Evolutionary conservation across 2,113 vertebrate genomes (phyloP).

Genomic region (Pao palembangensis): DNA sequence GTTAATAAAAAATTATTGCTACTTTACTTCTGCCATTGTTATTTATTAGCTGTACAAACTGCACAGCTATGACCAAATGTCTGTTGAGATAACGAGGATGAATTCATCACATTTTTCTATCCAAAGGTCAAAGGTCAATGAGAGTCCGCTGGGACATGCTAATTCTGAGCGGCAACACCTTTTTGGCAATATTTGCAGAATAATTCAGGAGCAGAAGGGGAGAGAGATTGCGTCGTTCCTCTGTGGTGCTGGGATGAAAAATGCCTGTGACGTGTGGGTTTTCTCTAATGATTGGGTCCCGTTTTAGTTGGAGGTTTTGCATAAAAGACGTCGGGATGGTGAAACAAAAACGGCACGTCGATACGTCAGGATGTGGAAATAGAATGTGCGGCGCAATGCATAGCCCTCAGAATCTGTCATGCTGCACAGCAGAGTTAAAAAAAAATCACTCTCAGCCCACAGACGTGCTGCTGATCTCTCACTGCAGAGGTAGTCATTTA

Average conservation of each 20-base stretch:
- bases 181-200: background rate
- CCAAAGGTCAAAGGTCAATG: no score
- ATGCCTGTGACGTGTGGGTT: background rate
- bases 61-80: no score
- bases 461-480: slow-evolving; percentile 56
- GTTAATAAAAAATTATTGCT: no score
- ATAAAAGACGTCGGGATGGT: background rate
- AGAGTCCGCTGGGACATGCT: background rate
- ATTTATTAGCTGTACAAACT: no score
- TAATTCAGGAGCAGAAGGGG: background rate
- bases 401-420: slow-evolving; percentile 25
- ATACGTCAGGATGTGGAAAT: background rate
- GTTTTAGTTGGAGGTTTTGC: background rate
- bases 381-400: slow-evolving; percentile 7
- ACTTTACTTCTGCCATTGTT: no score
- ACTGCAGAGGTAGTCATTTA: slow-evolving; percentile 65
- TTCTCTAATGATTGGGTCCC: background rate
- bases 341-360: background rate
- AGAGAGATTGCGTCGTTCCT: background rate
- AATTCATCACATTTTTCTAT: no score
- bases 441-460: slow-evolving; percentile 45
- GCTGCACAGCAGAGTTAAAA: slow-evolving; percentile 18
- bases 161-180: background rate
- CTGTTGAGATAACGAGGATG: no score
- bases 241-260: background rate